These are phyloP conservation scores for Periplaneta americana DNA, from an alignment of 1,140 invertebrate species.

Conservation along the genomic window DNA sequence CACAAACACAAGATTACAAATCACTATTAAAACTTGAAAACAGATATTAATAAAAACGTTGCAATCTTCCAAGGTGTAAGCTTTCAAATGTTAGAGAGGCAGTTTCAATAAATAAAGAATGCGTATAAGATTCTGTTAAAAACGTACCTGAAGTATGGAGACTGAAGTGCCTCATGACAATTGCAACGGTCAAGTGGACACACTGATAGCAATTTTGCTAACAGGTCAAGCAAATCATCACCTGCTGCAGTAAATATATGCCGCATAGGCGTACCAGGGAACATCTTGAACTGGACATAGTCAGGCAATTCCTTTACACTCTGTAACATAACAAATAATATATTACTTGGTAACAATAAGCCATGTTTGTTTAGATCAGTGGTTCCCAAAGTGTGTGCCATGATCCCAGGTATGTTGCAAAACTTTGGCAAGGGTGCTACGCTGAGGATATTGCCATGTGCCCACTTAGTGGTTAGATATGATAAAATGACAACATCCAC, in stretches of 20 bases:
- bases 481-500: no score
- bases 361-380: no score
- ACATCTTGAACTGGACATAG: slow-evolving; percentile 89
- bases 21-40: background rate
- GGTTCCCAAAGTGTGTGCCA: no score
- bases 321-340: slow-evolving; percentile 42
- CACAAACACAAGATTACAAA: background rate
- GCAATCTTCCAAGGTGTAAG: background rate
- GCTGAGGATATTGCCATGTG: no score
- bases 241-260: slow-evolving; percentile 94
- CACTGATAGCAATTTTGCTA: slow-evolving; percentile 72
- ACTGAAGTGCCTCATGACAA: slow-evolving; percentile 73
- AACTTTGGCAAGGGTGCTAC: no score
- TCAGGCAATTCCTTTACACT: slow-evolving; percentile 80
- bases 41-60: background rate
- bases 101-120: background rate
- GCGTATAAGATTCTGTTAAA: no score
- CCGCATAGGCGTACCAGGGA: slow-evolving; percentile 74
- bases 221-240: slow-evolving; percentile 85
- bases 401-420: no score
- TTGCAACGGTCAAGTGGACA: slow-evolving; percentile 81
- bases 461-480: no score
- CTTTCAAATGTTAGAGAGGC: background rate
- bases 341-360: no score
- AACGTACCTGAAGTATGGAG: slow-evolving; percentile 71